Evolutionary conservation across 2,888 invertebrate genomes (phyloP).

Genomic region (Mycalesis mineus): DNA sequence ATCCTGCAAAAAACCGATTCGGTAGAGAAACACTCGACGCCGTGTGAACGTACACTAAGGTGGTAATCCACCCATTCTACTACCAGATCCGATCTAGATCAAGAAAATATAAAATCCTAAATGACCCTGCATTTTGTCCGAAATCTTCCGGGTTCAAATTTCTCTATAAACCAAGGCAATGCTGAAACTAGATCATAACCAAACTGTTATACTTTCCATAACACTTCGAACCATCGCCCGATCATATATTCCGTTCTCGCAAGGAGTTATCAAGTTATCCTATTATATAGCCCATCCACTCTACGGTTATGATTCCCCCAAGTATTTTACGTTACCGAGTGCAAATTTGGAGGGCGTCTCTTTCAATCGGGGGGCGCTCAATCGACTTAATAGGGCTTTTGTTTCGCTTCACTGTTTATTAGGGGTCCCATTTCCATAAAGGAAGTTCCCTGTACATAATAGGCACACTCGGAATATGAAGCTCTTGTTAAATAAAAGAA

Average conservation of each 20-base stretch:
- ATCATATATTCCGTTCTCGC: not conserved
- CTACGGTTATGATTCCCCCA: constrained; percentile 9
- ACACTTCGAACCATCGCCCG: not conserved
- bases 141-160: too few relatives aligned
- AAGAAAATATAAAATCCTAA: too few relatives aligned
- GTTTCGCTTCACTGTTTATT: constrained; percentile 27
- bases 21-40: too few relatives aligned
- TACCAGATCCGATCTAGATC: too few relatives aligned
- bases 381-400: constrained; percentile 29
- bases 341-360: constrained; percentile 28
- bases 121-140: too few relatives aligned
- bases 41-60: too few relatives aligned
- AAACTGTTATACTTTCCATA: too few relatives aligned
- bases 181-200: too few relatives aligned
- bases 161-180: too few relatives aligned
- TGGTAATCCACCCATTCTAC: too few relatives aligned
- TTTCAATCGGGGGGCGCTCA: constrained; percentile 26
- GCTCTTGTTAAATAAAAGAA: constrained; percentile 2
- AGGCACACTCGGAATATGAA: constrained; percentile 8
- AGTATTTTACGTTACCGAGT: constrained; percentile 23
- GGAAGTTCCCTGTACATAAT: constrained; percentile 6
- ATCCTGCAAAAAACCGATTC: too few relatives aligned
- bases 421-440: constrained; percentile 15
- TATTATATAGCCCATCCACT: constrained; percentile 1
- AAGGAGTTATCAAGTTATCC: not conserved